Conservation (phyloP, 2,888 invertebrate species). For the Volucella bombylans region DNA sequence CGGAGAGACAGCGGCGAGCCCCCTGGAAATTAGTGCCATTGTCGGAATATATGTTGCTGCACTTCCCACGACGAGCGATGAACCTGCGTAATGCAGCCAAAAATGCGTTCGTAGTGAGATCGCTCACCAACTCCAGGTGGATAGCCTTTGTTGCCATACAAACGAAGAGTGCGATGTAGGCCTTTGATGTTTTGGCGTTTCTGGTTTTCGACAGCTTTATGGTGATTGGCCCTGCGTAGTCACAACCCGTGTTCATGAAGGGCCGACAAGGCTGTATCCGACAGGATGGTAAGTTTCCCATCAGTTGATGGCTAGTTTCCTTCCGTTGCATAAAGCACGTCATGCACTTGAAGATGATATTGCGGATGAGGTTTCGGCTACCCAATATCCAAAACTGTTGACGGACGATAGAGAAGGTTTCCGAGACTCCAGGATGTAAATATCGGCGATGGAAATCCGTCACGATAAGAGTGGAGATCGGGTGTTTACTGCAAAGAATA, state of each 20-base stretch:
- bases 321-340: not conserved
- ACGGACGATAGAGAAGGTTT: not conserved
- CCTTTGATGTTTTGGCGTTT: not conserved
- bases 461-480: too few relatives aligned
- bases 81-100: not conserved
- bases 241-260: not conserved
- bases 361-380: not conserved
- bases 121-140: not conserved
- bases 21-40: too few relatives aligned
- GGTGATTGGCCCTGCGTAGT: too few relatives aligned
- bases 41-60: not conserved
- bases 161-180: not conserved
- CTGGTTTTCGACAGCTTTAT: not conserved
- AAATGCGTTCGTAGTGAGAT: not conserved
- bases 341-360: not conserved
- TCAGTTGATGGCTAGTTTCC: not conserved
- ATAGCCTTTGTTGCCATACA: too few relatives aligned
- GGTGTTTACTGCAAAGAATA: too few relatives aligned
- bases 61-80: not conserved
- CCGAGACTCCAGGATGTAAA: too few relatives aligned
- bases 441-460: too few relatives aligned
- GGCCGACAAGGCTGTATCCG: not conserved
- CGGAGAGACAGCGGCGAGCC: too few relatives aligned
- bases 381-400: not conserved
- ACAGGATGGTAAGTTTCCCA: too few relatives aligned